Percentiles rank a stretch among this genome's conserved stretches.
Evolutionary conservation across 23 tunicate genomes (phyloP).

Genomic region (Styela clava): DNA sequence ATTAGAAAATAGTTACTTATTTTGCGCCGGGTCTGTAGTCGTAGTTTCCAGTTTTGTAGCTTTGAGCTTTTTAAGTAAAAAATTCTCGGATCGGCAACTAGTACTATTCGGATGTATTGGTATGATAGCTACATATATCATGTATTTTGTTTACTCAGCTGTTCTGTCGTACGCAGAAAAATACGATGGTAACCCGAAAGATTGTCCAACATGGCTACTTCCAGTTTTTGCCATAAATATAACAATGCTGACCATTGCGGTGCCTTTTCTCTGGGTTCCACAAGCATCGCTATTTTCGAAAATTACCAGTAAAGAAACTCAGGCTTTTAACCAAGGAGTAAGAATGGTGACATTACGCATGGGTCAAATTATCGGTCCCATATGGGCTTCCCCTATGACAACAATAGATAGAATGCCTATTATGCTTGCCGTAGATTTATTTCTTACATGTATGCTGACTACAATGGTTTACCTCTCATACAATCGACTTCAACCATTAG

Average conservation of each 20-base stretch:
- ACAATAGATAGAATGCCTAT: conserved; percentile 28
- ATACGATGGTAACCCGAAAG: not conserved
- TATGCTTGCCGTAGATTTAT: conserved; percentile 46
- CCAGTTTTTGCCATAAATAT: conserved; percentile 29
- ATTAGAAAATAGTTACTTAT: conserved; percentile 60
- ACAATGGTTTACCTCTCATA: not conserved
- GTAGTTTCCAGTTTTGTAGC: conserved; percentile 23
- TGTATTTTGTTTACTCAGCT: not conserved
- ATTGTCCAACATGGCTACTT: conserved; percentile 41
- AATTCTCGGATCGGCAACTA: not conserved
- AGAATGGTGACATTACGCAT: conserved; percentile 49
- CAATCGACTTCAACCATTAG: not conserved
- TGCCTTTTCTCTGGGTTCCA: conserved; percentile 71
- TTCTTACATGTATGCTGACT: not conserved
- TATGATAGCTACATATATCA: not conserved
- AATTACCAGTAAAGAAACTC: conserved; percentile 63
- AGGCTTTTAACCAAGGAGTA: conserved; percentile 89
- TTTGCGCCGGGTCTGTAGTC: conserved; percentile 42
- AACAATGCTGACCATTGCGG: conserved; percentile 23
- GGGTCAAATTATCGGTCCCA: conserved; percentile 82
- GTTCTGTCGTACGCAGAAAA: not conserved
- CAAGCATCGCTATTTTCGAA: conserved; percentile 81
- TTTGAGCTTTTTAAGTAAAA: conserved; percentile 1
- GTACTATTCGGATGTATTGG: not conserved
- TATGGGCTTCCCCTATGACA: conserved; percentile 72